Conservation (phyloP, 92 coral and sea anemone species). For the Palythoa grandiflora region DNA sequence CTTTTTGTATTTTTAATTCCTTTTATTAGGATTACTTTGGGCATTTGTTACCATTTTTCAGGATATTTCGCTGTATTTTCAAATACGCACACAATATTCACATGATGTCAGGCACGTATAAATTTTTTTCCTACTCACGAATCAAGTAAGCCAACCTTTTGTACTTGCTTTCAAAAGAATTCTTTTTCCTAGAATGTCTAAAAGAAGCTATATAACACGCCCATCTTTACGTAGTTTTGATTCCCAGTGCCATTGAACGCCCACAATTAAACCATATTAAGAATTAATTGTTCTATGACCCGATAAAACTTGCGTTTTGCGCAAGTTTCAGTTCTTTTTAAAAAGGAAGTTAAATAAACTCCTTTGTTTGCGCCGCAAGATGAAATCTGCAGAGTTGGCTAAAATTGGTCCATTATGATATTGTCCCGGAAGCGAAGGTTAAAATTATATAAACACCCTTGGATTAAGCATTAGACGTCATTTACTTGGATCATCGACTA, state of each 20-base stretch:
- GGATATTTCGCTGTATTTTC: too few relatives aligned
- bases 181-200: neutral
- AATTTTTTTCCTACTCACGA: too few relatives aligned
- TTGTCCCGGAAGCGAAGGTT: neutral
- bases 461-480: neutral
- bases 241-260: neutral
- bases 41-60: too few relatives aligned
- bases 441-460: neutral
- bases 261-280: neutral
- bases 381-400: neutral
- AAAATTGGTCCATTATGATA: constrained; percentile 1
- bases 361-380: constrained; percentile 15
- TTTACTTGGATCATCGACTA: constrained; percentile 5
- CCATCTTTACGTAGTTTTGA: neutral
- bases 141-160: too few relatives aligned
- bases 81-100: too few relatives aligned
- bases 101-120: too few relatives aligned
- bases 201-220: neutral
- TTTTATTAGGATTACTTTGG: too few relatives aligned
- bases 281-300: neutral
- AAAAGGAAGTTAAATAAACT: neutral
- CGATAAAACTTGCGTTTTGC: neutral
- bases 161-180: too few relatives aligned
- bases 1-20: too few relatives aligned
- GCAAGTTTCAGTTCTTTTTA: neutral